Conservation (phyloP, 2,797 vertebrate species). For the Hybognathus amarus region DNA sequence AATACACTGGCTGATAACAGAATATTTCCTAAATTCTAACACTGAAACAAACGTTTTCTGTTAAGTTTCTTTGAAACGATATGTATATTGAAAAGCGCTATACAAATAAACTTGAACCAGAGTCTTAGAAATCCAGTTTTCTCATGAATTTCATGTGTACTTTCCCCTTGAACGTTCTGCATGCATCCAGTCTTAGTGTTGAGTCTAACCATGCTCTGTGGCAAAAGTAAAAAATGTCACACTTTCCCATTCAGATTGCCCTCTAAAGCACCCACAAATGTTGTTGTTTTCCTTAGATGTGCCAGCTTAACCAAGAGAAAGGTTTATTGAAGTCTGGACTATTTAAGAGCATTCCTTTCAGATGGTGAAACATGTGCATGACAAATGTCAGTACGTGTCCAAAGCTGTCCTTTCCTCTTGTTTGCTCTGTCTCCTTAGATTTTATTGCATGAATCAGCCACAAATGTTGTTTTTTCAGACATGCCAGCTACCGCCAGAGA, state of each 20-base stretch:
- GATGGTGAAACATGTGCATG: neutral
- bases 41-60: neutral
- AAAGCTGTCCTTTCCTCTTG: neutral
- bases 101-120: neutral
- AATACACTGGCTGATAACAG: neutral
- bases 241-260: constrained; percentile 42
- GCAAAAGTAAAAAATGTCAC: constrained; percentile 25
- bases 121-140: neutral
- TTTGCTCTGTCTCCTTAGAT: neutral
- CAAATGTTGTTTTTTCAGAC: constrained; percentile 40
- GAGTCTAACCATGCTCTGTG: constrained; percentile 29
- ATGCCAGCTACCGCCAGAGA: constrained; percentile 24
- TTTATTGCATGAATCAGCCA: constrained; percentile 1
- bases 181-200: constrained; percentile 8
- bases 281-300: constrained; percentile 45
- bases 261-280: constrained; percentile 39
- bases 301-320: constrained; percentile 34
- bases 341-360: constrained; percentile 23
- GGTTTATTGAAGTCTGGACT: constrained; percentile 36
- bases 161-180: constrained; percentile 1
- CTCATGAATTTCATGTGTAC: neutral
- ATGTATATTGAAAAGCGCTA: neutral
- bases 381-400: constrained; percentile 12
- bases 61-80: neutral
- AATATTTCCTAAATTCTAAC: neutral